Base-by-base conservation (phyloP, 2,797 vertebrate genomes). In the Myotis myotis region DNA sequence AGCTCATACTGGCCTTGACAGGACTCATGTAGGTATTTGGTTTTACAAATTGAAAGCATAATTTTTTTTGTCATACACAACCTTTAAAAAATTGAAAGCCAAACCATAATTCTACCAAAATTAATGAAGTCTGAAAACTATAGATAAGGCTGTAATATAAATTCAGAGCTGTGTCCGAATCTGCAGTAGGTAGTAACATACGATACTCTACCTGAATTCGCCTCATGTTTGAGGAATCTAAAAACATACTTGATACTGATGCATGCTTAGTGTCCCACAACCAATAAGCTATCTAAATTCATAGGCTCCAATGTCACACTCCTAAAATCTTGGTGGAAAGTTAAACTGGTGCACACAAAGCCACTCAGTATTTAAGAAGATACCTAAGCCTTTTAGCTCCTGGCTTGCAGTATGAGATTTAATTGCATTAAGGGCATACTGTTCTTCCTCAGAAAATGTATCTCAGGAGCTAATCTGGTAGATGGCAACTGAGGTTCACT, bases 241-340 rank as follows among this genome's bases (percentile, higher is more conserved):
- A 97, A 98, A 98, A 98, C 97, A 98, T 96, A 98, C 97, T 98
- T 95, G 97, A 98, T 98, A 93, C 0, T 80, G 75, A 91, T 96
- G 96, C 25, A 93, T 98, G 98, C 95, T 98, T 98, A 98, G 98
- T 98, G 98, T 98, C 97, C 98, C 98, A 98, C 98, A 98, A 98
- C 98, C 98, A 98, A 98, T 98, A 98, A 98, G 98, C 98, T 98
- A 98, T 98, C 98, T 98, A 98, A 98, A 98, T 98, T 98, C 98
- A 98, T 98, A 98, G 98, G 96, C 97, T 98, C 97, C 97, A 96
- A 92, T 98, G 98, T 98, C 98, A 98, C 97, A 98, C 97, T 97
- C 94, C 97, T 97, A 97, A 98, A 98, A 96, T 98, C 97, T 98
- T 98, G 95, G 97, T 98, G 96, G 97, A 98, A 98, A 98, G 97